Percentiles rank a stretch among this genome's conserved stretches.
Conservation (phyloP, 2,113 vertebrate genomes). For the Sphyrna mokarran region DNA sequence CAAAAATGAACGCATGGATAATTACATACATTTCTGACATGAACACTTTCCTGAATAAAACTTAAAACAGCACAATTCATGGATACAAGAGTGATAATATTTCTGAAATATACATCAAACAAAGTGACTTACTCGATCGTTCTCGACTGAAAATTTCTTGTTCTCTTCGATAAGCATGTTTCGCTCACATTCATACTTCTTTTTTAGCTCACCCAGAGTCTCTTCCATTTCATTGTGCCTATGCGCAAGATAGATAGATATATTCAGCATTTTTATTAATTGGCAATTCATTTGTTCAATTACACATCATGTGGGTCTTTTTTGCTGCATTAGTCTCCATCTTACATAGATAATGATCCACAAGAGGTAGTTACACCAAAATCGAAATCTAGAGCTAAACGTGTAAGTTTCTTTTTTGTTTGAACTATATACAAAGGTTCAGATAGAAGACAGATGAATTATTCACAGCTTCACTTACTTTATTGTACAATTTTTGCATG, state of each 20-base stretch:
- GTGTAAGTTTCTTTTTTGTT: not conserved
- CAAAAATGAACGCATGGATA: not conserved
- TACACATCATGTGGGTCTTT: not conserved
- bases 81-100: not conserved
- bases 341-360: not conserved
- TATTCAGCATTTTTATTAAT: not conserved
- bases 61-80: not conserved
- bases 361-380: not conserved
- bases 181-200: slow-evolving; percentile 80
- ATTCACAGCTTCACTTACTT: not conserved
- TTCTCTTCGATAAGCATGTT: slow-evolving; percentile 76
- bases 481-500: not conserved
- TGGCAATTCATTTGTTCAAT: not conserved
- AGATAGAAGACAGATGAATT: not conserved
- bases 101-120: not conserved
- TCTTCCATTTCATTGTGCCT: slow-evolving; percentile 85
- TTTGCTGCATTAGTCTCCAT: not conserved
- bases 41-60: not conserved
- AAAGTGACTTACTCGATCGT: slow-evolving; percentile 68
- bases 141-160: slow-evolving; percentile 75
- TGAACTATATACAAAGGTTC: not conserved
- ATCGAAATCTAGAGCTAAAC: not conserved
- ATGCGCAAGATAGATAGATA: slow-evolving; percentile 24
- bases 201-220: slow-evolving; percentile 64
- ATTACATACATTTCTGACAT: not conserved